These are phyloP conservation scores for Mythimna pallens DNA, from an alignment of 2,888 invertebrate species.

Conservation along the genomic window DNA sequence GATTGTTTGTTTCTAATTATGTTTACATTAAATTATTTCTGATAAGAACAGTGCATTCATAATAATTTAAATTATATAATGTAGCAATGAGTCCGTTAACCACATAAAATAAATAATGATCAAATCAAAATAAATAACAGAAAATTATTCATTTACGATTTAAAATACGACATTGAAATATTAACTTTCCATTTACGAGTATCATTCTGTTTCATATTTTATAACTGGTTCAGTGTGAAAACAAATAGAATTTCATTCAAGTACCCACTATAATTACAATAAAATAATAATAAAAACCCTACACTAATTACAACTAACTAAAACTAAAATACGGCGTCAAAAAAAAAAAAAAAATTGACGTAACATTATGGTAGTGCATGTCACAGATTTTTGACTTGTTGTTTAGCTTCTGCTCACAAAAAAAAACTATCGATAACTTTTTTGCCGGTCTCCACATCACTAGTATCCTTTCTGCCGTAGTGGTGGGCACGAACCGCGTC, in stretches of 20 bases:
- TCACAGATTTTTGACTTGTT: too few relatives aligned
- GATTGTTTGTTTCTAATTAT: background rate
- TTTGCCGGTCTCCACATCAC: conserved; percentile 58
- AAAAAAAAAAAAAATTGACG: too few relatives aligned
- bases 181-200: background rate
- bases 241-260: too few relatives aligned
- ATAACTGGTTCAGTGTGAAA: too few relatives aligned
- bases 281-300: too few relatives aligned
- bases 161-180: background rate
- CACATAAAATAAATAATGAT: background rate
- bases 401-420: background rate
- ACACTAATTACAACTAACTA: too few relatives aligned
- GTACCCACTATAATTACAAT: too few relatives aligned
- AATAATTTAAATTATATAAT: conserved; percentile 15
- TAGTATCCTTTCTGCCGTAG: conserved; percentile 73
- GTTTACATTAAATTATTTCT: background rate
- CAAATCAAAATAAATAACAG: background rate
- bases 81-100: conserved; percentile 27
- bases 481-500: conserved; percentile 76
- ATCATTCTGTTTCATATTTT: too few relatives aligned
- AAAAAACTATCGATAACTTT: conserved; percentile 49
- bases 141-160: background rate
- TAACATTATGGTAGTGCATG: too few relatives aligned
- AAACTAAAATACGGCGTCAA: too few relatives aligned
- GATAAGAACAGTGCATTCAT: background rate